phyloP scores from a whole-genome alignment of 2,797 vertebrate genomes.

The Anolis apletophallus region DNA sequence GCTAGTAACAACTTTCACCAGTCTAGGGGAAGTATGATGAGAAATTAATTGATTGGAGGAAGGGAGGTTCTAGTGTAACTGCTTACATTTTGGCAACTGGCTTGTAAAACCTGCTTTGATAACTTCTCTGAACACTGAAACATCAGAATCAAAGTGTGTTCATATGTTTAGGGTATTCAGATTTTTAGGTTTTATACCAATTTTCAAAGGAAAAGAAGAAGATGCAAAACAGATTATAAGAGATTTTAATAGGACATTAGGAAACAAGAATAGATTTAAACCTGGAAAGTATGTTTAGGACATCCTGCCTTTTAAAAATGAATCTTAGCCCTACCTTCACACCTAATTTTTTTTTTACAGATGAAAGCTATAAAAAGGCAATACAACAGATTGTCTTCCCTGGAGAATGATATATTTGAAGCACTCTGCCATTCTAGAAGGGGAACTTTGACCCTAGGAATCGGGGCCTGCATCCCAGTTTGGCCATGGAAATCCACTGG shows the following conservation, averaged over 20 bases:
- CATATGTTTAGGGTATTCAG: background rate
- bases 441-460: no score
- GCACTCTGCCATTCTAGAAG: background rate
- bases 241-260: background rate
- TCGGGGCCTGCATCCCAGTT: no score
- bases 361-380: background rate
- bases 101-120: background rate
- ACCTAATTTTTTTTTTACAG: background rate
- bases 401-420: background rate
- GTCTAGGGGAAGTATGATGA: conserved; percentile 23
- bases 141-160: background rate
- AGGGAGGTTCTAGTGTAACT: background rate
- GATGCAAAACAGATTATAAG: background rate
- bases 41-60: conserved; percentile 20
- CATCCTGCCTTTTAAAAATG: background rate
- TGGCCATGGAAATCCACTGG: no score
- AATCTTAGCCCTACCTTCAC: background rate
- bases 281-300: background rate
- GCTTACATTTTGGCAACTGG: background rate
- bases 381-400: background rate
- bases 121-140: background rate
- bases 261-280: background rate
- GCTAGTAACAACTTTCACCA: conserved; percentile 38
- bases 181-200: background rate
- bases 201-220: background rate